A percentile compares a stretch with the other conserved stretches of the same genome.
Evolutionary conservation across 2,113 vertebrate species (phyloP).

Genomic region (Callocephalon fimbriatum): DNA sequence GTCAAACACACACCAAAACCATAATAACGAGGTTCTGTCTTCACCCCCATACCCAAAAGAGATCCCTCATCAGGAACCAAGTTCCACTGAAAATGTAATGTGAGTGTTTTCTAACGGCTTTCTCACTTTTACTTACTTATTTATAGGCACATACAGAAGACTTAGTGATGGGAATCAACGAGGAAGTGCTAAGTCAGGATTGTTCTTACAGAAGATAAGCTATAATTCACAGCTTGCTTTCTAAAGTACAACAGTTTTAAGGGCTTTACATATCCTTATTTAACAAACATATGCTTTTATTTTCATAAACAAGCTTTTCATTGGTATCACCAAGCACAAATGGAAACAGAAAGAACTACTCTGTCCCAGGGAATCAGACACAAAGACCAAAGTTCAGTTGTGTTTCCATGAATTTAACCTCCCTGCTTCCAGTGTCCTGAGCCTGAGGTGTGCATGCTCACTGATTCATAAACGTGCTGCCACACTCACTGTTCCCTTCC

Average conservation of each 20-base stretch:
- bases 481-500: neutral
- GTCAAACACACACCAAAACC: neutral
- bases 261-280: neutral
- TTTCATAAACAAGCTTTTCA: neutral
- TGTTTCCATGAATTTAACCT: neutral
- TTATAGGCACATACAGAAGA: neutral
- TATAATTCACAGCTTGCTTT: neutral
- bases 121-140: neutral
- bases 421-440: fast-evolving
- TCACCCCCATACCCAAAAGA: neutral
- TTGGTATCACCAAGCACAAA: neutral
- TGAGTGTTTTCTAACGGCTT: neutral
- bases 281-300: neutral
- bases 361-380: neutral
- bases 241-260: neutral
- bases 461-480: neutral
- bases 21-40: neutral
- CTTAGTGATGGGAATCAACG: neutral
- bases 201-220: neutral
- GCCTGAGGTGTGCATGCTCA: fast-evolving
- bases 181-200: neutral
- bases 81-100: neutral
- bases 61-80: neutral
- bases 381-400: neutral
- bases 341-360: neutral